Conservation (phyloP, 2,113 vertebrate species). For the Empidonax traillii region DNA sequence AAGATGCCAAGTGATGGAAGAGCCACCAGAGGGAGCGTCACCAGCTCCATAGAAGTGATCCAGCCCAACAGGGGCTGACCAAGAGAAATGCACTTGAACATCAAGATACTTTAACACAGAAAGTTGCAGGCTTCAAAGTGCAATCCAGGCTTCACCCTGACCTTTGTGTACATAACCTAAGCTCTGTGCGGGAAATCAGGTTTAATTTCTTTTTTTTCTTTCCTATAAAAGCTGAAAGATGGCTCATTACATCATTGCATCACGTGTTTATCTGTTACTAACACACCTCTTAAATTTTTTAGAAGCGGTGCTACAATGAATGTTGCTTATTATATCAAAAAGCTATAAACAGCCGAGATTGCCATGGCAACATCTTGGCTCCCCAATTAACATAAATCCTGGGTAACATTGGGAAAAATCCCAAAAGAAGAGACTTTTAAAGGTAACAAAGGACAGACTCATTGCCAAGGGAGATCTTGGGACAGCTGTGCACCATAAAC, state of each 20-base stretch:
- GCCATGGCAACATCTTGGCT: neutral
- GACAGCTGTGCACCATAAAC: neutral
- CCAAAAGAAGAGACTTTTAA: neutral
- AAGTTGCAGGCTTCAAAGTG: neutral
- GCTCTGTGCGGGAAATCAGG: neutral
- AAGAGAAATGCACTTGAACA: neutral
- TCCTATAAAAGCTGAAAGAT: neutral
- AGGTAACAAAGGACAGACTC: neutral
- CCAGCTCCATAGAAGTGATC: neutral
- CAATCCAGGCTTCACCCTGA: neutral
- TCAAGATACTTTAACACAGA: neutral
- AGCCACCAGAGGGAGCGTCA: neutral
- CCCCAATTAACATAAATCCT: neutral
- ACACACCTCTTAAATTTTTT: neutral
- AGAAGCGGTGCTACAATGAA: neutral
- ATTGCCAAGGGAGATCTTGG: neutral
- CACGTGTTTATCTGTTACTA: fast-evolving
- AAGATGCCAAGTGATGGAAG: neutral
- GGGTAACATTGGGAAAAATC: neutral
- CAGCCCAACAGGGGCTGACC: neutral
- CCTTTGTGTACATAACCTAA: neutral
- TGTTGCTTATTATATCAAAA: neutral
- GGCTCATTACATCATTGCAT: neutral
- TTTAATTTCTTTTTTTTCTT: neutral
- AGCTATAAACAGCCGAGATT: neutral